phyloP scores from a whole-genome alignment of 2,113 vertebrate species.

The Hemicordylus capensis region DNA sequence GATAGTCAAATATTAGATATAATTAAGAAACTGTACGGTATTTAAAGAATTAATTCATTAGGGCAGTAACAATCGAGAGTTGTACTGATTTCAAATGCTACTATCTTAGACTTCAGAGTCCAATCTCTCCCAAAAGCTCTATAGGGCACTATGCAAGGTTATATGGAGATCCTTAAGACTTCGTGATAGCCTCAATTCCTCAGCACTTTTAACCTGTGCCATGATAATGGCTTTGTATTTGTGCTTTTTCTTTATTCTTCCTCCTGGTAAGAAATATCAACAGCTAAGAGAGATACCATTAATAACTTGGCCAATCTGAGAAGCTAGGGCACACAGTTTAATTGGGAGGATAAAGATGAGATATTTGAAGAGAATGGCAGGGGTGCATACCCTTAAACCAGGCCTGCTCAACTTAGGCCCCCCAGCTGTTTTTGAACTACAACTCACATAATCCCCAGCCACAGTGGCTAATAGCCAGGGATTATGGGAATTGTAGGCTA shows the following conservation, averaged over 20 bases:
- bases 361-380: not conserved
- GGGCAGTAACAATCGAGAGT: not conserved
- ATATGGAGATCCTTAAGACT: not conserved
- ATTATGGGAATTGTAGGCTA: too few relatives aligned
- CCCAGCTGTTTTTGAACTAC: too few relatives aligned
- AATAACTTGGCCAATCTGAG: not conserved
- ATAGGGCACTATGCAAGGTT: too few relatives aligned
- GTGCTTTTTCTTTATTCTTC: not conserved
- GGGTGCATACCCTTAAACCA: not conserved
- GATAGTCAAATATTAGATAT: not conserved
- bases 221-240: not conserved
- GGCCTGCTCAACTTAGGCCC: not conserved
- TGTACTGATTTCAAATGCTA: not conserved
- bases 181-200: not conserved
- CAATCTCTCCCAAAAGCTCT: not conserved
- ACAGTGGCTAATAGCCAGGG: too few relatives aligned
- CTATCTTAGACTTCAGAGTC: not conserved
- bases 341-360: not conserved
- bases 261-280: not conserved
- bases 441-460: too few relatives aligned
- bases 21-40: too few relatives aligned
- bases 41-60: not conserved
- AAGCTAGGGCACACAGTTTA: not conserved
- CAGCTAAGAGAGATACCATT: too few relatives aligned
- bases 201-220: not conserved